phyloP scores from a whole-genome alignment of 2,797 vertebrate species.

The Lepidocolaptes lacrymiger region DNA sequence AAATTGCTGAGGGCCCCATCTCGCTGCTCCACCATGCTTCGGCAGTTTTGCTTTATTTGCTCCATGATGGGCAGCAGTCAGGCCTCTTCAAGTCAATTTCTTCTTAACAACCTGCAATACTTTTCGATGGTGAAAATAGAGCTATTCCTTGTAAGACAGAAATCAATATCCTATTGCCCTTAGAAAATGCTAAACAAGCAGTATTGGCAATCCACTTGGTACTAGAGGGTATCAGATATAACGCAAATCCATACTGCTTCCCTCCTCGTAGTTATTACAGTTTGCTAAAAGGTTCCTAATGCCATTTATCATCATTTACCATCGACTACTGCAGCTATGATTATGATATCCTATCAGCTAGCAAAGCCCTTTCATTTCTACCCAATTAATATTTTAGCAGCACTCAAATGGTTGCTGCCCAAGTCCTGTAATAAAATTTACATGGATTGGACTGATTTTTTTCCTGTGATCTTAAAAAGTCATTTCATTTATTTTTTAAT shows the following conservation, averaged over 20 bases:
- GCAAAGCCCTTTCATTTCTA: conserved; percentile 83
- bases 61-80: conserved; percentile 88
- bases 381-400: conserved; percentile 89
- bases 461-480: conserved; percentile 48
- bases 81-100: conserved; percentile 93
- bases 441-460: conserved; percentile 63
- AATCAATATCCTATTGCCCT: conserved; percentile 98
- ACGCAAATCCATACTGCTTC: conserved; percentile 85
- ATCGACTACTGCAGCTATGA: conserved; percentile 82
- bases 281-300: conserved; percentile 89
- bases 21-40: conserved; percentile 84
- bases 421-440: conserved; percentile 80
- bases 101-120: conserved; percentile 93
- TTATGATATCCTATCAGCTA: conserved; percentile 84
- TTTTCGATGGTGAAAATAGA: conserved; percentile 88
- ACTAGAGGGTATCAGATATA: conserved; percentile 87
- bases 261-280: conserved; percentile 84
- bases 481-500: conserved; percentile 50
- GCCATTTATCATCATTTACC: conserved; percentile 89
- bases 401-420: conserved; percentile 81
- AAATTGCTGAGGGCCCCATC: conserved; percentile 88
- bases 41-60: conserved; percentile 87
- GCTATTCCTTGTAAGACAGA: conserved; percentile 94
- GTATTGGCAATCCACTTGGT: conserved; percentile 93
- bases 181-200: conserved; percentile 99